Conservation (phyloP, 2,113 vertebrate genomes). For the Sclerurus mexicanus region DNA sequence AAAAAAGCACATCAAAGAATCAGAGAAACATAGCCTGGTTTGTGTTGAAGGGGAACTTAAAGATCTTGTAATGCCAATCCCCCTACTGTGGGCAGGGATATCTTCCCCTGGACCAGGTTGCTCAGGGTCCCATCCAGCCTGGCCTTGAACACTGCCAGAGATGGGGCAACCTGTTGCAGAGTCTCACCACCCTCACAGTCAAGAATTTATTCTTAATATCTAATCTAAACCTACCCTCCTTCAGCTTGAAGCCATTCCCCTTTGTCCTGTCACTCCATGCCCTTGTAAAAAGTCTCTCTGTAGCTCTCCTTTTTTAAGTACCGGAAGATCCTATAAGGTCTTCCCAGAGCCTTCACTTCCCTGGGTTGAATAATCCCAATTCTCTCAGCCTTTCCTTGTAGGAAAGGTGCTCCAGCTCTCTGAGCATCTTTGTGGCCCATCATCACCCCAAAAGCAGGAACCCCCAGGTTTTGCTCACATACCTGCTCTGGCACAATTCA, state of each 20-base stretch:
- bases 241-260: not conserved
- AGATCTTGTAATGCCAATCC: not conserved
- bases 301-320: not conserved
- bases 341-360: not conserved
- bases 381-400: not conserved
- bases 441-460: not conserved
- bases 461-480: not conserved
- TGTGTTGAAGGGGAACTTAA: not conserved
- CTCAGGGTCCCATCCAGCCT: not conserved
- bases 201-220: not conserved
- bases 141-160: not conserved
- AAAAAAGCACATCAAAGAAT: not conserved
- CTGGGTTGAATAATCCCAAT: not conserved
- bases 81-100: not conserved
- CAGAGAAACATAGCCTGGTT: not conserved
- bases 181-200: not conserved
- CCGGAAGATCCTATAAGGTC: not conserved
- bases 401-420: not conserved
- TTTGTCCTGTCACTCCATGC: not conserved
- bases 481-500: not conserved
- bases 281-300: not conserved
- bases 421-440: not conserved
- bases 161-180: not conserved
- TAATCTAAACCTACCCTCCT: not conserved
- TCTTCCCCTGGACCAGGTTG: not conserved